Percentiles rank a stretch among this genome's conserved stretches.
These are phyloP conservation scores for Myotis planiceps DNA, from an alignment of 2,797 vertebrate species.

Conservation along the genomic window DNA sequence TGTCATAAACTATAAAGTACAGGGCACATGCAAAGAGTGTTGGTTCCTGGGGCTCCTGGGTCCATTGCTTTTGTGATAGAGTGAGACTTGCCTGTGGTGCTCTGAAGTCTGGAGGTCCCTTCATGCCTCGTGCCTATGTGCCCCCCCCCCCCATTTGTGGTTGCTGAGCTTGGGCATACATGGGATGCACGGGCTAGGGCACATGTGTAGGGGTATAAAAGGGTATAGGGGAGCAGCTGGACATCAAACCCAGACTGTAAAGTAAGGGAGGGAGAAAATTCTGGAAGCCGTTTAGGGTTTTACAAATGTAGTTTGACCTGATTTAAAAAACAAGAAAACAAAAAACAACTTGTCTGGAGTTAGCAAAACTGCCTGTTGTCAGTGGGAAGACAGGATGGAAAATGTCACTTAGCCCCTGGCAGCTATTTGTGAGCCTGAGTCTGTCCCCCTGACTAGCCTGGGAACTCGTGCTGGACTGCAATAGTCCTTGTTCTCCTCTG, in stretches of 20 bases:
- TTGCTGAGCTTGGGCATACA: neutral
- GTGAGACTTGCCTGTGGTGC: neutral
- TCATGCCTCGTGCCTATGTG: neutral
- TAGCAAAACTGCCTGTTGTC: constrained; percentile 23
- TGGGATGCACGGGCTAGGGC: neutral
- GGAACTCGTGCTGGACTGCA: neutral
- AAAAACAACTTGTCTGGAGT: constrained; percentile 45
- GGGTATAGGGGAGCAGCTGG: neutral
- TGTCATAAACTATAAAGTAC: neutral
- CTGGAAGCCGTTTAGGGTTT: neutral
- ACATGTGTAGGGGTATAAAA: fast-evolving
- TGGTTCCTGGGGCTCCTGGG: neutral
- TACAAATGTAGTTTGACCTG: constrained; percentile 50
- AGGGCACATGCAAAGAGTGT: neutral
- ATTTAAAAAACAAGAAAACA: neutral
- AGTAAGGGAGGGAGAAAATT: neutral
- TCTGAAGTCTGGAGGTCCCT: neutral
- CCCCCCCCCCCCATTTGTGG: neutral
- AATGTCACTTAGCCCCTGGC: constrained; percentile 12
- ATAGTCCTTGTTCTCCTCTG: neutral
- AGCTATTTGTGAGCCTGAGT: neutral
- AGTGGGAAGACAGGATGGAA: constrained; percentile 49
- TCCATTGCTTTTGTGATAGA: neutral
- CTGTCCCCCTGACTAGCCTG: constrained; percentile 3
- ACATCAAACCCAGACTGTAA: neutral